phyloP scores from a whole-genome alignment of 2,797 vertebrate genomes.

The Trachops cirrhosus region DNA sequence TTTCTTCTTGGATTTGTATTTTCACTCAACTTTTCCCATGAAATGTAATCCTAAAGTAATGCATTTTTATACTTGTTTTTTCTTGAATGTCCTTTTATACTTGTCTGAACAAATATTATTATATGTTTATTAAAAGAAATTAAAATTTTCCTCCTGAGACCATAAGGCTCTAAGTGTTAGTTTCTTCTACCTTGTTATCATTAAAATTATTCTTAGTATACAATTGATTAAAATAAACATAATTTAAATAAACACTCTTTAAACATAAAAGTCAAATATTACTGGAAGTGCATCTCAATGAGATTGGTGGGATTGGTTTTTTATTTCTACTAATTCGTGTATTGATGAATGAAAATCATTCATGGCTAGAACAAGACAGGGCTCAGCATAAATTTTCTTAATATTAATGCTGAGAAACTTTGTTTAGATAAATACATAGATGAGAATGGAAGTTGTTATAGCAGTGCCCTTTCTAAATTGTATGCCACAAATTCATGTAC shows the following conservation, averaged over 20 bases:
- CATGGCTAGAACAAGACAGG: neutral
- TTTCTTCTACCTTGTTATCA: neutral
- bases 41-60: slow-evolving; percentile 32
- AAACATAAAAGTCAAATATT: slow-evolving; percentile 16
- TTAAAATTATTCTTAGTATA: slow-evolving; percentile 42
- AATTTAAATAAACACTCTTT: slow-evolving; percentile 27
- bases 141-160: neutral
- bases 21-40: neutral
- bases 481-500: neutral
- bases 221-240: slow-evolving; percentile 29
- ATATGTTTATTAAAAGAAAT: slow-evolving; percentile 33
- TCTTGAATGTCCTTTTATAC: neutral
- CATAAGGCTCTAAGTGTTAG: slow-evolving; percentile 23
- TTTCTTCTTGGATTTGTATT: slow-evolving; percentile 12
- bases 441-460: neutral
- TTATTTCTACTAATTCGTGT: neutral
- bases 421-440: neutral
- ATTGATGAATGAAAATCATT: neutral
- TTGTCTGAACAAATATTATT: slow-evolving; percentile 21
- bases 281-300: neutral
- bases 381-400: neutral
- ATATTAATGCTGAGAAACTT: slow-evolving; percentile 5
- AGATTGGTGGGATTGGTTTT: neutral
- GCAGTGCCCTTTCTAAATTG: neutral
- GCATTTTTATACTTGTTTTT: slow-evolving; percentile 29